A percentile compares a stretch with the other conserved stretches of the same genome.
Conservation (phyloP, 2,113 vertebrate species). For the Thalassarche chlororhynchos region DNA sequence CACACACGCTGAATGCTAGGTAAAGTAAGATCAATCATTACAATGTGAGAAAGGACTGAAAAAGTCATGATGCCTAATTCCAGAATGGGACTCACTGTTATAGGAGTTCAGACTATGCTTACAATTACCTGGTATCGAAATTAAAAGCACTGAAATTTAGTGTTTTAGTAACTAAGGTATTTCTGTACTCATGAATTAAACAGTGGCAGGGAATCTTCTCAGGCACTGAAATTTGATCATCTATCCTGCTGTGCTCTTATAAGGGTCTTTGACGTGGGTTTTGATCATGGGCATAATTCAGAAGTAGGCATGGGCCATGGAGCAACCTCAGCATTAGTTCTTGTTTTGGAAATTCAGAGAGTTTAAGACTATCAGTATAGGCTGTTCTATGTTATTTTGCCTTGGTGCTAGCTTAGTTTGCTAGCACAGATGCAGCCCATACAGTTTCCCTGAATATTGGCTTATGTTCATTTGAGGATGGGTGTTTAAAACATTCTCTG, state of each 20-base stretch:
- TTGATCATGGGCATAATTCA: neutral
- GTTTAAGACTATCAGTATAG: accelerated
- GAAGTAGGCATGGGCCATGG: neutral
- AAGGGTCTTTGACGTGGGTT: neutral
- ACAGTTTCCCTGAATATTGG: neutral
- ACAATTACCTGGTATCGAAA: neutral
- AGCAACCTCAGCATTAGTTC: neutral
- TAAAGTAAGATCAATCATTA: neutral
- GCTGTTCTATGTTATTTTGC: neutral
- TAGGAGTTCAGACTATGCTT: neutral
- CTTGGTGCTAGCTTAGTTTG: neutral
- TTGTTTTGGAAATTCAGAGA: neutral
- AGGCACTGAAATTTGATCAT: neutral
- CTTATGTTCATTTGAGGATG: neutral
- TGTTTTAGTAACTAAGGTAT: neutral
- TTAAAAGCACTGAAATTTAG: neutral
- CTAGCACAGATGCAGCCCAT: neutral
- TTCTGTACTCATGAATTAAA: neutral
- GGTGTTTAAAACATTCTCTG: neutral
- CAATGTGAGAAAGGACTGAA: neutral
- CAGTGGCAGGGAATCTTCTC: neutral
- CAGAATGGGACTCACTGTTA: neutral
- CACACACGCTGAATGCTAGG: accelerated
- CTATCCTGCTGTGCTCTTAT: neutral
- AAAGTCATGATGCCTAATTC: neutral